These are phyloP conservation scores for Sminthopsis crassicaudata DNA, from an alignment of 2,113 vertebrate genomes.

Conservation along the genomic window DNA sequence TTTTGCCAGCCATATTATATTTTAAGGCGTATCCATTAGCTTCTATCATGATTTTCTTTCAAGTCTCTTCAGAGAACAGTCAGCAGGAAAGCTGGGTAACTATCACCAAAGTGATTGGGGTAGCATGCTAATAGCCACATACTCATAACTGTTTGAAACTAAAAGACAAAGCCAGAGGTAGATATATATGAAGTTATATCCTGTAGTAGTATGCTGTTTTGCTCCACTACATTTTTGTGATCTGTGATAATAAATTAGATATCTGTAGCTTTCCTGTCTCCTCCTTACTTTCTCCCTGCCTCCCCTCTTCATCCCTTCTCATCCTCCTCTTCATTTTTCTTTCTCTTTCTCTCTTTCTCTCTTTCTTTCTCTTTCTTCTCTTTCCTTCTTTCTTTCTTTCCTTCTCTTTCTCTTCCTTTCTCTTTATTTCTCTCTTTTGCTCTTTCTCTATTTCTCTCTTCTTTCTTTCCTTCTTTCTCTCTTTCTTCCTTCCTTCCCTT, in stretches of 20 bases:
- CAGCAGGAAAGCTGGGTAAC: neutral
- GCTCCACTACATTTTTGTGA: neutral
- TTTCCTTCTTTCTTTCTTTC: too few relatives aligned
- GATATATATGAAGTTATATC: neutral
- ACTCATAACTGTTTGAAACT: neutral
- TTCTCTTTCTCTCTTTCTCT: too few relatives aligned
- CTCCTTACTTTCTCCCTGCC: neutral
- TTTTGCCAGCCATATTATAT: conserved; percentile 70
- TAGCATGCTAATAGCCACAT: neutral
- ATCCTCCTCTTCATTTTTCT: too few relatives aligned
- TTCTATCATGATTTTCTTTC: conserved; percentile 58
- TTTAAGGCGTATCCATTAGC: conserved; percentile 65
- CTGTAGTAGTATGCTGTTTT: neutral
- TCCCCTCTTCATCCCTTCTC: too few relatives aligned
- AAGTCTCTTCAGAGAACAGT: conserved; percentile 41
- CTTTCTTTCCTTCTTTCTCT: too few relatives aligned
- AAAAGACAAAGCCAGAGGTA: neutral
- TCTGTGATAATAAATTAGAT: neutral
- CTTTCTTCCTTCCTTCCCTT: too few relatives aligned
- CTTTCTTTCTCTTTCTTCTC: too few relatives aligned
- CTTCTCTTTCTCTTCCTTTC: too few relatives aligned
- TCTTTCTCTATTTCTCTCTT: too few relatives aligned
- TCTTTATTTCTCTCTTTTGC: rapidly evolving
- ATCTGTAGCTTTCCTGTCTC: neutral
- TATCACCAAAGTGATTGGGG: neutral